Evolutionary conservation across 1,140 invertebrate species (phyloP), one percentile per base, ranked within the genome.

Genomic region (Anthonomus grandis): DNA sequence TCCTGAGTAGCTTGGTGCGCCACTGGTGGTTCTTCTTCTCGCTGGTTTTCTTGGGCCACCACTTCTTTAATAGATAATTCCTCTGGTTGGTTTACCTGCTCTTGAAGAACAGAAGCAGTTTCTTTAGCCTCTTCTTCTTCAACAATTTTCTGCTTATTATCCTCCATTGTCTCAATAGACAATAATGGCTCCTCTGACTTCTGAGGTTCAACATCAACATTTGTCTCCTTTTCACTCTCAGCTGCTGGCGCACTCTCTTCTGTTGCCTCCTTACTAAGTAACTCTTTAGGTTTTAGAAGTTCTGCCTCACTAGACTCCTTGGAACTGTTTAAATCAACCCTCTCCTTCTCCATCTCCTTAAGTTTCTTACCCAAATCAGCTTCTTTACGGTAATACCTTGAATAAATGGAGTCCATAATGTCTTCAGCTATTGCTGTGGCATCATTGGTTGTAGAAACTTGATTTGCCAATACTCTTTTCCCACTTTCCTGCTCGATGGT

Each of bases 401-500:
- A 42, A 52, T 62, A 64, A 42, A 68, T 68, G 1, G 66, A 66
- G 37, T 52, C 61, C 42, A 68, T 63, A 9, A 68, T 68, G 25
- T 64, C 62, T 31, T 66, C 64, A 10, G 66, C 66, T 13, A 63
- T 54, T 19, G 60, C 46, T 21, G 51, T 55, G 10, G 64, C 64
- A 23, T 60, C 38, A 52, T 64, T 64, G 3, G 56, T 12, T 2
- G 22, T 10, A 9, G 9, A 1, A 4, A 0, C 15, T 36, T 6
- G 9, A 38, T 2, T 3, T 4, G 3, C 12, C 12, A 18, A 25
- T 44, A 44, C 42, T 23, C 54, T 50, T 47, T 46, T n/a, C 9
- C 18, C 18, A 0, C 31, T 27, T n/a, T 38, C 4, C 6, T 49
- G 4, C n/a, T n/a, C n/a, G n/a, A n/a, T n/a, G n/a, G n/a, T n/a